Base-by-base conservation (phyloP, 2,888 invertebrate genomes). In the Drosophila pseudotakahashii region DNA sequence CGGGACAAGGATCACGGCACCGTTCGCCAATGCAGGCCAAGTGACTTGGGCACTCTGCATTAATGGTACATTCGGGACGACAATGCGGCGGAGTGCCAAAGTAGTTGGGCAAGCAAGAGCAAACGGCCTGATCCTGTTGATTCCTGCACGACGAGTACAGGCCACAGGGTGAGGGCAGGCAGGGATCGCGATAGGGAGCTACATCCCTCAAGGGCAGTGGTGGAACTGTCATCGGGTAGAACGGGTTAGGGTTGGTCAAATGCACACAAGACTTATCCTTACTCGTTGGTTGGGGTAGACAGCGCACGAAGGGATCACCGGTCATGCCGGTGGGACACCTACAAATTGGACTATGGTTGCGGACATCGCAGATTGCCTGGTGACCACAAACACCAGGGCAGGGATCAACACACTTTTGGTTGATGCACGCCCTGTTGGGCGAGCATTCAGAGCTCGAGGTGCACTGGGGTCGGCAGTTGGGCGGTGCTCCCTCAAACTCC, bases 1-100 rank as follows among this genome's bases (percentile, higher is more conserved):
- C 96, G 9, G 95, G 95, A 81, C 97, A 97, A n/a, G 96, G 96
- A 91, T 97, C 96, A 75, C 92, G 93, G 90, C 97, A 97, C 90
- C 94, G 95, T 86, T 95, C 94, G 77, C 94, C 94, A 48, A 97
- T 95, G 86, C 97, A 97, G 42, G 97, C 96, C 79, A 94, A 93
- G 88, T 95, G 94, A 83, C 95, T 95, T 7, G 95, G 91, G 90
- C 97, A 97, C 81, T 97, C 97, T 0, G 95, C 93, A 89, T 95
- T 96, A 32, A 96, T 94, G 11, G 93, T 93, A 88, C 95, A 95
- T 88, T 95, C 95, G 6, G 95, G 95, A 36, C 95, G 93, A 89
- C 95, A 95, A 74, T 94, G 93, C 2, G 95, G 95, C 42, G 96
- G 96, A 53, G 94, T 94, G 44, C 96, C 96, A 62, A 95, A 94